These are phyloP conservation scores for Oryctes rhinoceros DNA, from an alignment of 1,140 invertebrate species.

Conservation along the genomic window DNA sequence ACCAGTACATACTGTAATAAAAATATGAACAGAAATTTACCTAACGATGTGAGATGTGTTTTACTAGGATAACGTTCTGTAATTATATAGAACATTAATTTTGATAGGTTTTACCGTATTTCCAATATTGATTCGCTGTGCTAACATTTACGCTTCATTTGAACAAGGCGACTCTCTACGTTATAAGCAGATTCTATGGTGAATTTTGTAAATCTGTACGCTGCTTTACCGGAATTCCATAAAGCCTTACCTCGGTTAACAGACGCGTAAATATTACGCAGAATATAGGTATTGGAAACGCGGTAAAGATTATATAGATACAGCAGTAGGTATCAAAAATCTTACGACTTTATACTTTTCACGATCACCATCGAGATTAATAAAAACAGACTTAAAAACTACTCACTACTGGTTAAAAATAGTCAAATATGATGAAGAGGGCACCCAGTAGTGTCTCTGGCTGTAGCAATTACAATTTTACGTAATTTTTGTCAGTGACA, in stretches of 20 bases:
- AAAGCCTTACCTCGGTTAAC: neutral
- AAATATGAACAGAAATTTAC: slow-evolving; percentile 2
- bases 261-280: neutral
- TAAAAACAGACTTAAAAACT: slow-evolving; percentile 54
- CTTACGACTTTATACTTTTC: slow-evolving; percentile 4
- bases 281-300: neutral
- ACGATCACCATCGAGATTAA: slow-evolving; percentile 23
- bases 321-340: slow-evolving; percentile 22
- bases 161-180: neutral
- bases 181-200: no score
- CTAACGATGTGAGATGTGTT: slow-evolving; percentile 26
- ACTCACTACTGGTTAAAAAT: slow-evolving; percentile 60
- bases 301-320: neutral
- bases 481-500: slow-evolving; percentile 50
- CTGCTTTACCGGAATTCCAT: neutral
- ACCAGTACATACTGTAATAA: slow-evolving; percentile 25
- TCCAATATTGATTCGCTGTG: neutral
- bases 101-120: slow-evolving; percentile 24
- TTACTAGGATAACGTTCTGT: slow-evolving; percentile 34
- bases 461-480: slow-evolving; percentile 58
- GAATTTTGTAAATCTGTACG: neutral
- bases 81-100: slow-evolving; percentile 41
- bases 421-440: slow-evolving; percentile 55
- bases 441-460: slow-evolving; percentile 60
- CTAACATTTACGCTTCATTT: neutral